Conservation (phyloP, 2,888 invertebrate genomes). For the Xestia rhomboidea region DNA sequence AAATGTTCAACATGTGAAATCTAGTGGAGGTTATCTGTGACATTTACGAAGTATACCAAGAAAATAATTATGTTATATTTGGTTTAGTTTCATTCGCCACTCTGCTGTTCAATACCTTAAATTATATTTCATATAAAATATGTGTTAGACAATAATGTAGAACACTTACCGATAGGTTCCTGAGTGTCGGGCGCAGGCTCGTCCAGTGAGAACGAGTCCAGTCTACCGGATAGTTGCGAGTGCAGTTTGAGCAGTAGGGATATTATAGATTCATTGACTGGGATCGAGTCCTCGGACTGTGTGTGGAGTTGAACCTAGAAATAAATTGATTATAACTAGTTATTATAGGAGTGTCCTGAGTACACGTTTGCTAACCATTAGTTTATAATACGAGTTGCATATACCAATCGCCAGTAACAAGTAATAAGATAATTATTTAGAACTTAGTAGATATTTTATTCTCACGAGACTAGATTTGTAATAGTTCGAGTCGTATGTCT, state of each 20-base stretch:
- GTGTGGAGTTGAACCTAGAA: slow-evolving; percentile 80
- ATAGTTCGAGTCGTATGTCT: too few species aligned
- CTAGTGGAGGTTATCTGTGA: too few species aligned
- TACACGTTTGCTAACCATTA: too few species aligned
- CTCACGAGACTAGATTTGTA: too few species aligned
- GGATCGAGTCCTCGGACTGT: slow-evolving; percentile 88
- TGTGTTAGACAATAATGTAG: too few species aligned
- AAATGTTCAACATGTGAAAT: too few species aligned
- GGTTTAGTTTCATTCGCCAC: background rate
- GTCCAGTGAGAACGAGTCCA: slow-evolving; percentile 94
- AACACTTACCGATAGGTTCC: slow-evolving; percentile 81
- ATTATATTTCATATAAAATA: background rate
- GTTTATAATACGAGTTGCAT: too few species aligned
- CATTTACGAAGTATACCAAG: background rate
- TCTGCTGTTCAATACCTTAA: background rate
- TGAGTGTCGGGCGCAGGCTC: slow-evolving; percentile 82
- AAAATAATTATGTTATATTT: too few species aligned
- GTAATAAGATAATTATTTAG: too few species aligned
- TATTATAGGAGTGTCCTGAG: too few species aligned
- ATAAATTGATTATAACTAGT: background rate
- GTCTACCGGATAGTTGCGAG: slow-evolving; percentile 95
- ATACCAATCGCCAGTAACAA: too few species aligned
- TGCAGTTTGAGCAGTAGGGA: slow-evolving; percentile 97
- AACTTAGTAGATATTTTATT: too few species aligned
- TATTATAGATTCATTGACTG: slow-evolving; percentile 96